phyloP scores from a whole-genome alignment of 1,140 invertebrate species.

The Calliphora vicina region DNA sequence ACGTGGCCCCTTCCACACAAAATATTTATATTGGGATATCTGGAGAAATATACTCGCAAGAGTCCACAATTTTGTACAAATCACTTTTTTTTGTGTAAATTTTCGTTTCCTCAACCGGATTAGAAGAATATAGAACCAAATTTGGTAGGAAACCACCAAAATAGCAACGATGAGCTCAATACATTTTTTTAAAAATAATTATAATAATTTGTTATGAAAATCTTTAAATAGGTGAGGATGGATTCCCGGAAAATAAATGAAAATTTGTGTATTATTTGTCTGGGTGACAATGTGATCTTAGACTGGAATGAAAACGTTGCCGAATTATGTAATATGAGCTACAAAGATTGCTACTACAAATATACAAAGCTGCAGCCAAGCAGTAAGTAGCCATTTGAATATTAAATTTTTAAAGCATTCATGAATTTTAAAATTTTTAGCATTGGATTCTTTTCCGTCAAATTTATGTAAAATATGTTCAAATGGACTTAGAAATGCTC shows the following conservation, averaged over 20 bases:
- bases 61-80: too few relatives aligned
- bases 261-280: neutral
- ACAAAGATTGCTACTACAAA: constrained; percentile 12
- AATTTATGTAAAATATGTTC: neutral
- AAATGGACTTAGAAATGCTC: neutral
- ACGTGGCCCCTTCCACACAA: too few relatives aligned
- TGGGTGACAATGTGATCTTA: neutral
- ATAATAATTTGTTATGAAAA: too few relatives aligned
- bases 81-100: too few relatives aligned
- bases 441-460: neutral
- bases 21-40: too few relatives aligned
- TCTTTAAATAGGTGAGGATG: neutral
- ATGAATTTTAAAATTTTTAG: neutral
- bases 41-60: too few relatives aligned
- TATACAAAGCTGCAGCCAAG: neutral
- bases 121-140: too few relatives aligned
- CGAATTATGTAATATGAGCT: neutral
- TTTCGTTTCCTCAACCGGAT: too few relatives aligned
- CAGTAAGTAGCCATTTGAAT: neutral
- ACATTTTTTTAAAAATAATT: too few relatives aligned
- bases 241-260: neutral
- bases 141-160: too few relatives aligned
- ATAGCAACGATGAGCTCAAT: too few relatives aligned
- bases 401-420: neutral
- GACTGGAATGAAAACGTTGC: neutral